Evolutionary conservation across 2,888 invertebrate species (phyloP).

Genomic region (Folsomia candida): DNA sequence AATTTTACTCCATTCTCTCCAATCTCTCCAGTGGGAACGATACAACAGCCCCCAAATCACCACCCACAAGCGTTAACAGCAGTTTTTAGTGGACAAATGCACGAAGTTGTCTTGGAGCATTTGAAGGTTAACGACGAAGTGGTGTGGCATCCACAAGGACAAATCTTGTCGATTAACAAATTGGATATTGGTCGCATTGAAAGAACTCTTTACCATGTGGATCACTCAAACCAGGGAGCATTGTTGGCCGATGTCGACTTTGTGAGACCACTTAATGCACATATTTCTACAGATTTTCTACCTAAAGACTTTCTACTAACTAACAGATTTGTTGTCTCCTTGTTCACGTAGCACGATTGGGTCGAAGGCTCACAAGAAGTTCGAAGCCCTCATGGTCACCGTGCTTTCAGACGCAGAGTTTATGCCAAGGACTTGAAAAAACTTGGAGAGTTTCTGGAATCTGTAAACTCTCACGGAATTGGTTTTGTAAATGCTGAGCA

Average conservation of each 20-base stretch:
- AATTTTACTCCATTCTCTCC: too few species aligned
- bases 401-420: background rate
- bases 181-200: background rate
- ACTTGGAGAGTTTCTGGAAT: background rate
- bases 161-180: background rate
- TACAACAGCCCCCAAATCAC: too few species aligned
- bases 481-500: too few species aligned
- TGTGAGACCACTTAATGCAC: background rate
- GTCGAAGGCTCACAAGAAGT: background rate
- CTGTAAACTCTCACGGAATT: background rate
- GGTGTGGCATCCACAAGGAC: background rate
- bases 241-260: background rate
- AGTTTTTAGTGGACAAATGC: too few species aligned
- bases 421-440: background rate
- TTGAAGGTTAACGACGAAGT: background rate
- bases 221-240: background rate
- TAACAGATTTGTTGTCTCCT: background rate
- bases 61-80: too few species aligned
- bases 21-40: too few species aligned
- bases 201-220: background rate
- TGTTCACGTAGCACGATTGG: background rate
- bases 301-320: too few species aligned
- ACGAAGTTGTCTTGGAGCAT: background rate
- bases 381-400: background rate
- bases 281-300: too few species aligned